Percentiles rank a stretch among this genome's conserved stretches.
phyloP scores from a whole-genome alignment of 2,797 vertebrate genomes.

The Anguilla marmorata region DNA sequence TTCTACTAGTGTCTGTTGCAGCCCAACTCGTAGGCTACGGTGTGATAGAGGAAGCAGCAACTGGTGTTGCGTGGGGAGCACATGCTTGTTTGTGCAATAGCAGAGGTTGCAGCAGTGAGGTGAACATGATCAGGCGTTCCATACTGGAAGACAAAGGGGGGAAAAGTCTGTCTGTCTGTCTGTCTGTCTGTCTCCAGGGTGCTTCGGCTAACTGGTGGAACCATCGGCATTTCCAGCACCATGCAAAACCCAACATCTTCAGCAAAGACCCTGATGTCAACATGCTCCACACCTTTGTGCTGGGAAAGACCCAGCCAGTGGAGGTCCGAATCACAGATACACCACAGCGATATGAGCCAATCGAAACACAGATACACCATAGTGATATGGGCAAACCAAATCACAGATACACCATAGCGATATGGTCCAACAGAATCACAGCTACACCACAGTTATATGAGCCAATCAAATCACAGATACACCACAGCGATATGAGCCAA shows the following conservation, averaged over 20 bases:
- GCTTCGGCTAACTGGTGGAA: conserved; percentile 98
- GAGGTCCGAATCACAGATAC: conserved; percentile 71
- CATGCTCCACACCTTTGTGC: conserved; percentile 85
- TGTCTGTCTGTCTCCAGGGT: conserved; percentile 69
- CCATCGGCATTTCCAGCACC: conserved; percentile 94
- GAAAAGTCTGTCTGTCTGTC: not conserved
- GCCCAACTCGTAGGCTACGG: not conserved
- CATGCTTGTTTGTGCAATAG: not conserved
- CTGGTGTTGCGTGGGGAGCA: not conserved
- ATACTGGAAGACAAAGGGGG: not conserved
- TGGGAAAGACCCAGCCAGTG: conserved; percentile 84
- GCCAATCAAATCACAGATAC: not conserved
- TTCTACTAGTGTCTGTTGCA: too few species aligned
- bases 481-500: not conserved
- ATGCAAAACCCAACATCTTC: conserved; percentile 92
- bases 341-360: not conserved
- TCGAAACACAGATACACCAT: not conserved
- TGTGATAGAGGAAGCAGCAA: not conserved
- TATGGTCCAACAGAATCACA: conserved; percentile 59
- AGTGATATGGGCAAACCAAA: not conserved
- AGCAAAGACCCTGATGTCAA: conserved; percentile 92
- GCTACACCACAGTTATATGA: not conserved
- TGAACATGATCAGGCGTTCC: not conserved
- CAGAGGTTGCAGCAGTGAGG: not conserved
- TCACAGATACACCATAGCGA: not conserved